Evolutionary conservation across 1,140 invertebrate species (phyloP).

Genomic region (Halesus radiatus): DNA sequence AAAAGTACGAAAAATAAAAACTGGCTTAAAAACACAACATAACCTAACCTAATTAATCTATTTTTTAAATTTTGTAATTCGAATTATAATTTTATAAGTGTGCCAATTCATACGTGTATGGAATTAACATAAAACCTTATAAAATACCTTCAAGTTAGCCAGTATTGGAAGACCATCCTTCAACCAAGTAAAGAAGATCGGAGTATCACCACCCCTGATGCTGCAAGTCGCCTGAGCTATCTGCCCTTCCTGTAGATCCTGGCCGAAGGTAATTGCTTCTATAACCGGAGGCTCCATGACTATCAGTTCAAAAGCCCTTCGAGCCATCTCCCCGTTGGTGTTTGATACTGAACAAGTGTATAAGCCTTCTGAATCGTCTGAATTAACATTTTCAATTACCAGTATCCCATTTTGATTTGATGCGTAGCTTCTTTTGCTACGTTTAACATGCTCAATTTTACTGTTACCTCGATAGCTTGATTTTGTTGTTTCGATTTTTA

Average conservation of each 20-base stretch:
- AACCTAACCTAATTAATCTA: no score
- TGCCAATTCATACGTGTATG: no score
- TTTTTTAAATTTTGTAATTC: no score
- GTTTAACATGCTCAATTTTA: neutral
- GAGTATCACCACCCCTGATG: slow-evolving; percentile 91
- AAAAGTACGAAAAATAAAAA: no score
- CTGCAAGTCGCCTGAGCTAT: slow-evolving; percentile 91
- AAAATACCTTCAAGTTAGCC: slow-evolving; percentile 78
- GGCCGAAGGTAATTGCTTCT: slow-evolving; percentile 68
- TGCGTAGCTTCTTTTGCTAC: slow-evolving; percentile 64
- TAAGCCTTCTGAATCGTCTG: slow-evolving; percentile 76
- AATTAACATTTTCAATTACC: slow-evolving; percentile 81
- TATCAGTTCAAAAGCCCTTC: slow-evolving; percentile 76
- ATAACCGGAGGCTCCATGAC: slow-evolving; percentile 83
- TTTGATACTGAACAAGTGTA: slow-evolving; percentile 89
- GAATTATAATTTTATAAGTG: no score
- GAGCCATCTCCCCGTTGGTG: slow-evolving; percentile 82
- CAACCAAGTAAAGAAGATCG: slow-evolving; percentile 89
- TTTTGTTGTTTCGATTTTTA: no score
- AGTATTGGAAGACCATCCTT: slow-evolving; percentile 85
- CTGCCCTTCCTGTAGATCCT: slow-evolving; percentile 87
- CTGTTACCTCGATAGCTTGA: no score
- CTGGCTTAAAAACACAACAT: no score
- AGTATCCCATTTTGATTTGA: slow-evolving; percentile 70
- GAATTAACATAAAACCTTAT: no score